Base-by-base conservation (phyloP, 2,113 vertebrate genomes). In the Prochilodus magdalenae region DNA sequence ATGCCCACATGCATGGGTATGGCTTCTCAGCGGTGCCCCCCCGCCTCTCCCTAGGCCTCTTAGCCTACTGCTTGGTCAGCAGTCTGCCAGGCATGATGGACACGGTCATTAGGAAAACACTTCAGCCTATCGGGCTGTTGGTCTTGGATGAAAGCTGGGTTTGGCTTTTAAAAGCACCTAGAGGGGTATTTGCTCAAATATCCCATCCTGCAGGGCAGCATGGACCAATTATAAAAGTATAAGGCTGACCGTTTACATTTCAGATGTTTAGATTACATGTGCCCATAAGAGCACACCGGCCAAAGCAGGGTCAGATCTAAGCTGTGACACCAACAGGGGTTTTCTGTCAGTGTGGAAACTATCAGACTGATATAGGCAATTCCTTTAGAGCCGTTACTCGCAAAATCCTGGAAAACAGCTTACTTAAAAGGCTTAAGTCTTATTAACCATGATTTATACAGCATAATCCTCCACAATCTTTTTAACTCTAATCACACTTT, bases 121-220 rank as follows among this genome's bases (percentile, higher is more conserved):
- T 85, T 84, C 73, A 84, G 85, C 78, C 80, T 87, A 85, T 80
- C 59, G 75, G 51, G 73, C 26, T 90, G 90, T 90, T 92, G 75
- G 83, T 90, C 65, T 90, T 90, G 90, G 91, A 90, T 40, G 53
- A 65, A 71, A 82, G 12, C 44, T 85, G 57, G 86, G 90, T 89
- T 88, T 78, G 86, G 89, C 89, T 88, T 84, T 87, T 84, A 87
- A 81, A 88, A 78, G 75, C 75, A 84, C 40, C 62, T n/a, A 10
- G 74, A 57, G 66, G 69, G 60, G 6, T 70, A 18, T 63, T 78
- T 86, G 86, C 86, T 83, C 84, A 90, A 91, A 88, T 72, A 77
- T 72, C 63, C 57, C 63, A 77, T 72, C 63, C 57, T 71, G 66
- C 74, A 71, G 63, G 40, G 24, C 36, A 72, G 53, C 62, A 26